Evolutionary conservation across 2,888 invertebrate species (phyloP).

Genomic region (Muschampia plurimacula): DNA sequence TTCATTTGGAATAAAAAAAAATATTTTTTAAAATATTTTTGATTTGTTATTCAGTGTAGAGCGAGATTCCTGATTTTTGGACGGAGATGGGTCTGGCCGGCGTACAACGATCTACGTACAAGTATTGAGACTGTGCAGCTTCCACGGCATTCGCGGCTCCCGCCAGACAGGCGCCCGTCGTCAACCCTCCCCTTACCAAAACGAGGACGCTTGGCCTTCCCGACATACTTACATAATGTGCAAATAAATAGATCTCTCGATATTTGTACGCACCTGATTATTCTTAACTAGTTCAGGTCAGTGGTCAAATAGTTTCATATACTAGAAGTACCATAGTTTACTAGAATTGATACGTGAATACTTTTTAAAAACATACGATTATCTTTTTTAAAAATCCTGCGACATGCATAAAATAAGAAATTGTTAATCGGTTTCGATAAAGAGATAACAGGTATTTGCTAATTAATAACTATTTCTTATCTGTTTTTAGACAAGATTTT

Average conservation of each 20-base stretch:
- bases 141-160: conserved; percentile 42
- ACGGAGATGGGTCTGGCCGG: neutral
- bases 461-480: conserved; percentile 23
- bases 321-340: neutral
- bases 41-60: neutral
- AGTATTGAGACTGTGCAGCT: conserved; percentile 18
- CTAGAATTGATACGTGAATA: neutral
- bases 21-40: neutral
- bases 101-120: conserved; percentile 1
- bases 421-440: conserved; percentile 9
- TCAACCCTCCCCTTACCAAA: conserved; percentile 43
- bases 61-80: conserved; percentile 14
- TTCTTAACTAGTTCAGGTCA: neutral
- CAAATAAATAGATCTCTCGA: conserved; percentile 16
- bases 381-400: neutral
- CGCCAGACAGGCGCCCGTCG: conserved; percentile 49
- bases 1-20: neutral
- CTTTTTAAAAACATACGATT: neutral
- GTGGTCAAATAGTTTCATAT: neutral
- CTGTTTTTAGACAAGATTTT: conserved; percentile 3
- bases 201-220: conserved; percentile 37
- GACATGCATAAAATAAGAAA: neutral
- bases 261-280: neutral
- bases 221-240: conserved; percentile 41
- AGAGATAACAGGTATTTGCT: conserved; percentile 13